Base-by-base conservation (phyloP, 2,888 invertebrate species). In the Spisula solida region DNA sequence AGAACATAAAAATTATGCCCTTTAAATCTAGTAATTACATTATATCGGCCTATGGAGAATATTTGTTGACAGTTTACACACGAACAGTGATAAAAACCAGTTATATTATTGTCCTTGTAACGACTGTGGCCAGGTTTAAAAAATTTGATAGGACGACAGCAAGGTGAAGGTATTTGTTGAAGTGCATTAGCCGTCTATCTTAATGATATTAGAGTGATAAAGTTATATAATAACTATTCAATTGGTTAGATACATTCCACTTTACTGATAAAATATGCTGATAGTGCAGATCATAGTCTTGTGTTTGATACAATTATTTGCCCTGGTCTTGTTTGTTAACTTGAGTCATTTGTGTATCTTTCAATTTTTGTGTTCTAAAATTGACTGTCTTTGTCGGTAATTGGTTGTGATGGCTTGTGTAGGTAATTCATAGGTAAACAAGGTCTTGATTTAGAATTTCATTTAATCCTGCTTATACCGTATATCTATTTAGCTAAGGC, bases 191-290 rank as follows among this genome's bases (percentile, higher is more conserved):
- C 25, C 10, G n/a, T 66, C 60, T 25, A 25, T 66, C 25, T 66
- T n/a, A 25, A 12, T 1, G 25, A 10, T 66, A 66, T n/a, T 66
- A n/a, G 25, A 66, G 60, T 25, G 60, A 66, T 66, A 66, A 66
- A 66, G 12, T 66, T 66, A 66, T 66, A n/a, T 66, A 66, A 66
- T 66, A 25, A 66, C 60, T 66, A 66, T 66, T 66, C 25, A 66
- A 10, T 25, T 66, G 16, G 60, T 66, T 10, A 25, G 60, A 66
- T 66, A 66, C 60, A 66, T 66, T 66, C 60, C 60, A 66, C 60
- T 66, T 66, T 25, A 66, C 60, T 66, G 60, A 66, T 66, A 66
- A 66, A 4, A 10, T 66, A n/a, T n/a, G n/a, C 60, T 66, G 60
- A 66, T 66, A 66, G 12, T 25, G 60, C 10, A n/a, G 60, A 66